Conservation (phyloP, 2,888 invertebrate genomes). For the Thecocarcelia acutangulata region DNA sequence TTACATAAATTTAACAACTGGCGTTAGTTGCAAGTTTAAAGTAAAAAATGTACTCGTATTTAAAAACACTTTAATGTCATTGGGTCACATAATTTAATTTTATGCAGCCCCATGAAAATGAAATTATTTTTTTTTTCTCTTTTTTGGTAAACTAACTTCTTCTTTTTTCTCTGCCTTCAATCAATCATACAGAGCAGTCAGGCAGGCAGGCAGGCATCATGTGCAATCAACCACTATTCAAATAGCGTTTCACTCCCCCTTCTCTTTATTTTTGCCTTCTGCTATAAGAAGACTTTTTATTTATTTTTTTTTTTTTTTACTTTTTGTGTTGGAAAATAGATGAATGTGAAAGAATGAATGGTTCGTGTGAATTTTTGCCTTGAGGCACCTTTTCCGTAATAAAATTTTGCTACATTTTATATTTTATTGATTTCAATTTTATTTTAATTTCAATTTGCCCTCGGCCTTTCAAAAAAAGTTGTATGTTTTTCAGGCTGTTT, state of each 20-base stretch:
- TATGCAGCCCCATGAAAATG: conserved; percentile 26
- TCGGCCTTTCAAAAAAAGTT: conserved; percentile 49
- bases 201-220: conserved; percentile 4
- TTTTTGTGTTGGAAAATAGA: neutral
- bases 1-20: too few species aligned
- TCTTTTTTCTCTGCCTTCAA: conserved; percentile 7
- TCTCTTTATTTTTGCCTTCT: neutral
- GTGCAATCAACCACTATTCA: neutral
- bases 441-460: conserved; percentile 66
- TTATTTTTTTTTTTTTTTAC: neutral
- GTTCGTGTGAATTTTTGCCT: conserved; percentile 49
- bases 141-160: neutral
- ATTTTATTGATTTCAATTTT: conserved; percentile 69
- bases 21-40: neutral
- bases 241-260: neutral
- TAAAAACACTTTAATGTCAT: conserved; percentile 40
- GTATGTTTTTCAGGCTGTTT: conserved; percentile 23
- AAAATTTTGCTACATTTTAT: conserved; percentile 64
- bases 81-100: conserved; percentile 60
- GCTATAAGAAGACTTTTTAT: neutral
- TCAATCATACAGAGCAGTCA: conserved; percentile 32
- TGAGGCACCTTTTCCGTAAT: conserved; percentile 69
- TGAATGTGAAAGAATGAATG: conserved; percentile 14
- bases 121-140: neutral
- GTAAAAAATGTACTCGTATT: conserved; percentile 4